Evolutionary conservation across 2,888 invertebrate genomes (phyloP).

Genomic region (Periphyllus acericola): DNA sequence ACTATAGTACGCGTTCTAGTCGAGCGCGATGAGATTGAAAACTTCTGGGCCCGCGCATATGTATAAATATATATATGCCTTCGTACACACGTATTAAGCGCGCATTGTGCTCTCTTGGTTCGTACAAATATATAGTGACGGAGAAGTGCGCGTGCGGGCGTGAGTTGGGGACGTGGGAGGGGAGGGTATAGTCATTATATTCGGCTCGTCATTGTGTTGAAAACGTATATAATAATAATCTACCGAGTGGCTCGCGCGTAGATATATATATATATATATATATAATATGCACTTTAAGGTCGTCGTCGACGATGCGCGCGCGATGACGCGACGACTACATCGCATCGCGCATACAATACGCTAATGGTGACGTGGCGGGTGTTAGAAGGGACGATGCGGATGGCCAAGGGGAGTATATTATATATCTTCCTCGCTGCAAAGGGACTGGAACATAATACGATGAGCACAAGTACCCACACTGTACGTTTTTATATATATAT

Average conservation of each 20-base stretch:
- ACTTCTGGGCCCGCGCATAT: constrained; percentile 23
- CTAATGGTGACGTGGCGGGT: constrained; percentile 11
- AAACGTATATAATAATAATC: constrained; percentile 42
- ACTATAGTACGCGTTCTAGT: neutral
- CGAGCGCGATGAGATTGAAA: constrained; percentile 53
- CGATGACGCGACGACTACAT: constrained; percentile 37
- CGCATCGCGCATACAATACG: neutral
- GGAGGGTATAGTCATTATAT: constrained; percentile 36
- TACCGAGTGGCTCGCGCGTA: constrained; percentile 4
- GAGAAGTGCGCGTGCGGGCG: neutral
- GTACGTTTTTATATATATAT: neutral
- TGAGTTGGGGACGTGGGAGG: neutral
- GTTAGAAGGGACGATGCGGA: neutral
- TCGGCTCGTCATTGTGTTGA: constrained; percentile 54
- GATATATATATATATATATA: neutral
- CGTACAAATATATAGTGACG: no score
- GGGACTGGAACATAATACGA: constrained; percentile 36
- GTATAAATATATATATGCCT: neutral
- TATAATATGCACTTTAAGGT: constrained; percentile 11
- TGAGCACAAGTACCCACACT: neutral
- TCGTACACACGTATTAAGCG: neutral
- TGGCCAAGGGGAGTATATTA: neutral
- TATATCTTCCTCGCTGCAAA: constrained; percentile 10
- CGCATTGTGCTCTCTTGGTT: constrained; percentile 11
- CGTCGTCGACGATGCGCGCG: constrained; percentile 36